These are phyloP conservation scores for Callipepla squamata DNA, from an alignment of 2,113 vertebrate species.

Conservation along the genomic window DNA sequence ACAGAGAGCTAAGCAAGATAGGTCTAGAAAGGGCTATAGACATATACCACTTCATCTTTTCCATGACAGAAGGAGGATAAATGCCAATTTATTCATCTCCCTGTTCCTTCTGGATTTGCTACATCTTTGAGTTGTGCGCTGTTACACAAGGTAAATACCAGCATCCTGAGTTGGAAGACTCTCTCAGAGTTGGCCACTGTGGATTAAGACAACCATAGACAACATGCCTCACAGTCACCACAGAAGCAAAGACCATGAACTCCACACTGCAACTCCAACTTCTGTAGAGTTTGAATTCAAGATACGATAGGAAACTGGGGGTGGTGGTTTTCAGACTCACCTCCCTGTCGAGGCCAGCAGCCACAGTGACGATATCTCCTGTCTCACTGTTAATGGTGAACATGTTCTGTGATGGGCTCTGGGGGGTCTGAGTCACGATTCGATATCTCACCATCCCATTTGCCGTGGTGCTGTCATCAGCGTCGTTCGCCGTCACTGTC, in stretches of 20 bases:
- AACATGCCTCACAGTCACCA: accelerated
- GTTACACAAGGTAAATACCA: background rate
- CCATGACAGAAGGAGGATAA: background rate
- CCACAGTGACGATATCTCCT: constrained; percentile 92
- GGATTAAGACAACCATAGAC: constrained; percentile 26
- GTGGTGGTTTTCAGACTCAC: constrained; percentile 66
- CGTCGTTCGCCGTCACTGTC: constrained; percentile 92
- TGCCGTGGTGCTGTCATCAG: constrained; percentile 91
- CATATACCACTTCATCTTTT: background rate
- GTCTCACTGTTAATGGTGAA: constrained; percentile 98
- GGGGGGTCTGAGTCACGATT: constrained; percentile 91
- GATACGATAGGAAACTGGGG: accelerated
- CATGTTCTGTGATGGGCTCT: constrained; percentile 95
- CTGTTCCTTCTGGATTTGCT: background rate
- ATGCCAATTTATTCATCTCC: background rate
- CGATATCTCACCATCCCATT: constrained; percentile 96
- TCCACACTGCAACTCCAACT: background rate
- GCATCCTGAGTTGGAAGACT: background rate
- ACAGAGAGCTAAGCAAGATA: background rate
- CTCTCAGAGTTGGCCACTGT: background rate
- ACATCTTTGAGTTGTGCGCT: background rate
- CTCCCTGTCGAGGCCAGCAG: constrained; percentile 94
- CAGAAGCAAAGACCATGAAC: background rate
- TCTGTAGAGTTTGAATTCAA: background rate
- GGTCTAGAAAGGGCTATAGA: background rate